These are phyloP conservation scores for Aleadryas rufinucha DNA, from an alignment of 2,113 vertebrate genomes.

Conservation along the genomic window DNA sequence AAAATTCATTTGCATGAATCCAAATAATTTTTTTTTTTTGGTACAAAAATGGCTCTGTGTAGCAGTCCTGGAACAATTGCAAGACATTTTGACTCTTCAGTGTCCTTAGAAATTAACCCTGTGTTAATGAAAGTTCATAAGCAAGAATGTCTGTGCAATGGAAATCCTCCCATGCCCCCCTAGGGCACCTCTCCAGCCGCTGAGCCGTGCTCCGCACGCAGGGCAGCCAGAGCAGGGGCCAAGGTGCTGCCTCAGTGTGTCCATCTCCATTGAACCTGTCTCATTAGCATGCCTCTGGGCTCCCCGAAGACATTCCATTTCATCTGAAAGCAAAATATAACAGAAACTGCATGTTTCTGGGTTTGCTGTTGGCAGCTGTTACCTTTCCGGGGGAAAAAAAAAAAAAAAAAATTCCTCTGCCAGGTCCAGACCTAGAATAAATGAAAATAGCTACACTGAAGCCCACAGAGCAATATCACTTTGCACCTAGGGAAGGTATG, in stretches of 20 bases:
- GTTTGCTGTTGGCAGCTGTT: conserved; percentile 68
- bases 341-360: conserved; percentile 66
- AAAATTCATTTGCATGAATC: conserved; percentile 38
- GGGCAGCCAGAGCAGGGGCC: conserved; percentile 29
- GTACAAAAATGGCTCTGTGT: not conserved
- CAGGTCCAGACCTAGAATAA: conserved; percentile 22
- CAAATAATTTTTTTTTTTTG: not conserved
- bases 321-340: conserved; percentile 63
- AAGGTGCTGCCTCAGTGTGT: conserved; percentile 39
- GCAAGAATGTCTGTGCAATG: conserved; percentile 20
- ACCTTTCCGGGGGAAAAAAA: conserved; percentile 16
- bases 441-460: conserved; percentile 11
- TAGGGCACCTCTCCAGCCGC: not conserved
- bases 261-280: conserved; percentile 58
- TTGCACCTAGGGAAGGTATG: conserved; percentile 13
- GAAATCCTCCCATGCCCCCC: conserved; percentile 19
- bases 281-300: conserved; percentile 42
- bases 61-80: not conserved
- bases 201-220: not conserved
- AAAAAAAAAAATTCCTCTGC: not conserved
- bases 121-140: conserved; percentile 53
- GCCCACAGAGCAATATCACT: conserved; percentile 20
- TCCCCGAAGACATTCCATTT: conserved; percentile 47
- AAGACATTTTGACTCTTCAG: conserved; percentile 35
- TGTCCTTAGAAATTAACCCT: conserved; percentile 58